A percentile compares a stretch with the other conserved stretches of the same genome.
phyloP scores from a whole-genome alignment of 2,113 vertebrate species.

The Todiramphus saurophagus region DNA sequence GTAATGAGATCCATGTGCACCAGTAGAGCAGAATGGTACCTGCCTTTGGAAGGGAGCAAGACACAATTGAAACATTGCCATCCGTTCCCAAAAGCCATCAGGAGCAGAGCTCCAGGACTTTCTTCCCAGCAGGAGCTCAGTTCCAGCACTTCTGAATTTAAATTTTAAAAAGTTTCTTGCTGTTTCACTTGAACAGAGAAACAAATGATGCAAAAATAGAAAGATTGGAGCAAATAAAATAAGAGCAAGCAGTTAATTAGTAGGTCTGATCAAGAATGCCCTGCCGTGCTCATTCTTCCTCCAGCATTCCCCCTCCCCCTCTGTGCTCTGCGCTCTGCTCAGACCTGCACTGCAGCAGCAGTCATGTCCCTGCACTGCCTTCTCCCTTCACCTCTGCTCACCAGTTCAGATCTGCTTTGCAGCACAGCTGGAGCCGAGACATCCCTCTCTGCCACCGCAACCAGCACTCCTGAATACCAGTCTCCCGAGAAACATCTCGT shows the following conservation, averaged over 20 bases:
- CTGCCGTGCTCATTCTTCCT: not conserved
- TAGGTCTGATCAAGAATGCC: slow-evolving; percentile 25
- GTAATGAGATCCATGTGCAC: not conserved
- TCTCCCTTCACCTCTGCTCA: not conserved
- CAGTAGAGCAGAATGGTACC: not conserved
- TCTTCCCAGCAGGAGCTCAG: slow-evolving; percentile 10
- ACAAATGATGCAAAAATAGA: slow-evolving; percentile 63
- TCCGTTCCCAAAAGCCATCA: not conserved
- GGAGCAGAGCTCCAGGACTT: slow-evolving; percentile 28
- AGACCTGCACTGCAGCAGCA: not conserved
- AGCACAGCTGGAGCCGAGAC: not conserved
- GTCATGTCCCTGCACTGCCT: not conserved
- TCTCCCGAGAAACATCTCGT: not conserved
- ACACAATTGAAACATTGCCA: not conserved
- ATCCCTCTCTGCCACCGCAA: not conserved
- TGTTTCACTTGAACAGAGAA: slow-evolving; percentile 51
- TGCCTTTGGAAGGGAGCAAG: not conserved
- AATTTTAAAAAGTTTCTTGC: slow-evolving; percentile 43
- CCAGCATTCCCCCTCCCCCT: not conserved
- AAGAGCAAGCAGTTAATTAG: slow-evolving; percentile 51
- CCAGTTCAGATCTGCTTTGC: not conserved
- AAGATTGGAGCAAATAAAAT: slow-evolving; percentile 45
- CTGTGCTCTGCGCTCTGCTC: not conserved
- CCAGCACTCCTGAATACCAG: not conserved
- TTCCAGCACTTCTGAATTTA: slow-evolving; percentile 22